phyloP scores from a whole-genome alignment of 2,797 vertebrate genomes.

The Notamacropus eugenii region DNA sequence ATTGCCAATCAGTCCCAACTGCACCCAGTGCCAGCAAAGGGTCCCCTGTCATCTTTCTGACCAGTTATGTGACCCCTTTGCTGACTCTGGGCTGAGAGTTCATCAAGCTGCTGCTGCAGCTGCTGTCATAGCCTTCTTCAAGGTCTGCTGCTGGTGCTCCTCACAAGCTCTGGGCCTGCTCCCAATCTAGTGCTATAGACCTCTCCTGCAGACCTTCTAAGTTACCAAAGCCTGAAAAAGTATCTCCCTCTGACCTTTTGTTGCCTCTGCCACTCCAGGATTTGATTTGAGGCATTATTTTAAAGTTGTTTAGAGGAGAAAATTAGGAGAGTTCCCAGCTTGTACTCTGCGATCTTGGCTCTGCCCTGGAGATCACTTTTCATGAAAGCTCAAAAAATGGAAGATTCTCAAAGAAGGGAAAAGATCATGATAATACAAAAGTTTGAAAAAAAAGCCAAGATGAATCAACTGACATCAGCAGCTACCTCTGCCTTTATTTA shows the following conservation, averaged over 20 bases:
- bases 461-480: background rate
- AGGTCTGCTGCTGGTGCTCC: background rate
- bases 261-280: background rate
- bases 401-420: background rate
- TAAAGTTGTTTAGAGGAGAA: background rate
- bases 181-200: background rate
- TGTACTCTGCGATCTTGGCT: background rate
- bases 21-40: background rate
- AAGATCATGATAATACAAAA: background rate
- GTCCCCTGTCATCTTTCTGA: background rate
- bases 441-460: background rate
- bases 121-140: background rate
- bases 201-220: background rate
- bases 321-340: background rate
- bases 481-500: background rate
- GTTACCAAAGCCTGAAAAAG: background rate
- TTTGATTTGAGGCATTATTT: background rate
- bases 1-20: background rate
- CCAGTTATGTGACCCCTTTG: background rate
- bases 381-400: background rate
- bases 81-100: background rate
- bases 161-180: background rate
- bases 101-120: background rate
- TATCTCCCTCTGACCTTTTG: background rate
- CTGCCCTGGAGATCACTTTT: background rate